These are phyloP conservation scores for Nezara viridula DNA, from an alignment of 2,888 invertebrate genomes.

Conservation along the genomic window DNA sequence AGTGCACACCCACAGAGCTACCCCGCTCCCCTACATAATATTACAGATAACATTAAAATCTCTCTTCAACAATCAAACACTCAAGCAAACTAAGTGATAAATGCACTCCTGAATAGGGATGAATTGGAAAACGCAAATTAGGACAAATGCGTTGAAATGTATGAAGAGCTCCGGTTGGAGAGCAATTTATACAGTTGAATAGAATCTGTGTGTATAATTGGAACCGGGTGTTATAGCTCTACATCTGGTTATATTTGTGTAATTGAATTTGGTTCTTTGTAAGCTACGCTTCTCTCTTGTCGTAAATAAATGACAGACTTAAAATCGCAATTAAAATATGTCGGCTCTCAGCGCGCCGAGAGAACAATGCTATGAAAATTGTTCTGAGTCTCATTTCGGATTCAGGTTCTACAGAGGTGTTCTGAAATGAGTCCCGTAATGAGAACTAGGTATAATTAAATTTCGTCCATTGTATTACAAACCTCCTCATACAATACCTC, in stretches of 20 bases:
- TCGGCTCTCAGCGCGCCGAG: background rate
- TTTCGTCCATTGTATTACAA: background rate
- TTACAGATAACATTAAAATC: background rate
- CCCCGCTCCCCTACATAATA: no score
- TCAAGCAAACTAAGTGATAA: background rate
- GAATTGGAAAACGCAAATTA: constrained; percentile 31
- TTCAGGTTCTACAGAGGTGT: background rate
- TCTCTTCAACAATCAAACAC: background rate
- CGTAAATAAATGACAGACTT: constrained; percentile 18
- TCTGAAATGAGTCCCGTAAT: background rate
- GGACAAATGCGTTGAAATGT: constrained; percentile 25
- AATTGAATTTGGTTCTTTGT: constrained; percentile 34
- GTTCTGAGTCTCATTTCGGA: background rate
- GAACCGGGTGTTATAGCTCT: background rate
- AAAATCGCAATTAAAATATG: constrained; percentile 30
- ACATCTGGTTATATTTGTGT: background rate
- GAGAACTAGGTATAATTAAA: constrained; percentile 11
- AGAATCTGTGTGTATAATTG: background rate
- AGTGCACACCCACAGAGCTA: no score
- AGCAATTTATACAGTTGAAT: background rate
- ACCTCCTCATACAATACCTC: background rate
- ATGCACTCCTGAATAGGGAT: background rate
- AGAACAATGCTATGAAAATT: background rate
- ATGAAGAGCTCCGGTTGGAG: background rate
- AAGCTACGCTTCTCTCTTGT: background rate